Percentiles rank a stretch among this genome's conserved stretches.
Evolutionary conservation across 1,140 invertebrate species (phyloP).

Genomic region (Papilio polytes): DNA sequence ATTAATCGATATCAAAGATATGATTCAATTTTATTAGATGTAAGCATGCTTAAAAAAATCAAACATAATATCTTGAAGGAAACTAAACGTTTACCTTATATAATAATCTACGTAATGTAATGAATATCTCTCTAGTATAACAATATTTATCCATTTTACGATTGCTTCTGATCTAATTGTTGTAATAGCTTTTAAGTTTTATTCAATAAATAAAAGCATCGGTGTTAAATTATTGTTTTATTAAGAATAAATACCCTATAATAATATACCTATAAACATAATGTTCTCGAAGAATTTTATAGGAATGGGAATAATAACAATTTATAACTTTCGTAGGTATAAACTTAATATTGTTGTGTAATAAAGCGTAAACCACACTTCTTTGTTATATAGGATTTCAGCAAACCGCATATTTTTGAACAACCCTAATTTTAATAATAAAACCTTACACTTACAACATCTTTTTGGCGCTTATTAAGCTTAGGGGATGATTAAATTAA

Average conservation of each 20-base stretch:
- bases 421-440: no score
- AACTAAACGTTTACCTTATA: neutral
- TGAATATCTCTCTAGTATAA: neutral
- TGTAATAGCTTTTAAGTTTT: conserved; percentile 20
- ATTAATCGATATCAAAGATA: conserved; percentile 22
- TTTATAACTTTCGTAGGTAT: no score
- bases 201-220: conserved; percentile 2
- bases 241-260: neutral
- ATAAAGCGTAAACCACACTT: no score
- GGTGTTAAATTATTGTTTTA: conserved; percentile 1
- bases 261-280: no score
- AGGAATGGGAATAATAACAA: no score
- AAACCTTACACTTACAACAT: no score
- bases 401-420: no score
- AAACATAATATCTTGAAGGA: neutral
- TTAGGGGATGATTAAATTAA: no score
- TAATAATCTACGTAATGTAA: neutral
- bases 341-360: no score
- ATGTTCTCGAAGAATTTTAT: no score
- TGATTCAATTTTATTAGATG: conserved; percentile 13
- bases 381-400: no score
- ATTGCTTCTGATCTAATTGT: conserved; percentile 19
- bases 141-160: neutral
- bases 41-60: conserved; percentile 8
- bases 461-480: no score